Percentiles rank a stretch among this genome's conserved stretches.
Evolutionary conservation across 2,797 vertebrate species (phyloP).

Genomic region (Crenuchus spilurus): DNA sequence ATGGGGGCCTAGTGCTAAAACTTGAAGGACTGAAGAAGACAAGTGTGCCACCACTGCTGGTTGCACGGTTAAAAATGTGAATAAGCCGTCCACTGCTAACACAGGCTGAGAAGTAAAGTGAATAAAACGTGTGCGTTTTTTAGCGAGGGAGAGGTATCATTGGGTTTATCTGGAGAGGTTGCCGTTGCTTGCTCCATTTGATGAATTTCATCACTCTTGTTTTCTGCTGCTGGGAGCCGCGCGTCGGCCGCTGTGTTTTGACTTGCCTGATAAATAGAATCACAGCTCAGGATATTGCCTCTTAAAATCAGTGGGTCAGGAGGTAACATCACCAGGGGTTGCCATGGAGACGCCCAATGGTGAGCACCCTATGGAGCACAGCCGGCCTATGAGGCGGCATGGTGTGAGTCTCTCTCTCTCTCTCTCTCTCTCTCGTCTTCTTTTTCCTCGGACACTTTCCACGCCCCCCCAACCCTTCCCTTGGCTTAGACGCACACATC

Average conservation of each 20-base stretch:
- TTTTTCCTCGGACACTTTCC: conserved; percentile 25
- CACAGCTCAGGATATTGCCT: conserved; percentile 74
- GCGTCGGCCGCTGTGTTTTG: conserved; percentile 48
- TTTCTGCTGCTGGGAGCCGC: conserved; percentile 32
- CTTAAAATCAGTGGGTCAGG: conserved; percentile 79
- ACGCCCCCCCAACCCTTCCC: conserved; percentile 8
- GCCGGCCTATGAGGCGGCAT: conserved; percentile 70
- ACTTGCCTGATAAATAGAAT: conserved; percentile 70
- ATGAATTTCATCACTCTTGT: conserved; percentile 45
- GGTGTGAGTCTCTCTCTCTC: conserved; percentile 30
- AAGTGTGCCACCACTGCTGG: too few relatives aligned
- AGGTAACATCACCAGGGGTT: conserved; percentile 80
- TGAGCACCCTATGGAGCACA: conserved; percentile 68
- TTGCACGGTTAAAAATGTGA: too few relatives aligned
- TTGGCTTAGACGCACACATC: conserved; percentile 16
- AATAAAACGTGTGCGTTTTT: conserved; percentile 17
- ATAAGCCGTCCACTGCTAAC: too few relatives aligned
- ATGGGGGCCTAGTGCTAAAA: too few relatives aligned
- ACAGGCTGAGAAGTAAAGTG: neutral
- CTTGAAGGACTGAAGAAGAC: too few relatives aligned
- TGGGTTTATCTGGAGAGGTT: conserved; percentile 24
- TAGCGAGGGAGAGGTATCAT: conserved; percentile 12
- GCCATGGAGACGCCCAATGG: conserved; percentile 82
- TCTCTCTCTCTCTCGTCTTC: conserved; percentile 39
- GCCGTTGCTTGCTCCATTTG: conserved; percentile 27